phyloP scores from a whole-genome alignment of 2,888 invertebrate species.

The Dermolepida albohirtum region DNA sequence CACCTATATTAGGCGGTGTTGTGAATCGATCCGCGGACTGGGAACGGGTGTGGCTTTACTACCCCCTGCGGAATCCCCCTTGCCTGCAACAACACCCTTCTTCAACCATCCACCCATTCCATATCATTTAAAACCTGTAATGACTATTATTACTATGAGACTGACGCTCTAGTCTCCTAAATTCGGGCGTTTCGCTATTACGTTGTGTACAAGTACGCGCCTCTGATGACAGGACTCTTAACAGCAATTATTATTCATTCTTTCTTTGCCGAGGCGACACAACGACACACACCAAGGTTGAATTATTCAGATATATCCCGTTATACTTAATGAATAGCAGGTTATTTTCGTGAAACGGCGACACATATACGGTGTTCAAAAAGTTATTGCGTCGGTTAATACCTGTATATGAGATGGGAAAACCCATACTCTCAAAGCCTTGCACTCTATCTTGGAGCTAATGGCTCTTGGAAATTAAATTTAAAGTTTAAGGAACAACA shows the following conservation, averaged over 20 bases:
- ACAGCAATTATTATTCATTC: constrained; percentile 12
- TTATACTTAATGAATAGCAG: too few species aligned
- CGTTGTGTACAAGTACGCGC: too few species aligned
- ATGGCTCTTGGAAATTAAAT: too few species aligned
- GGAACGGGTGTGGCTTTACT: constrained; percentile 46
- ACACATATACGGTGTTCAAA: too few species aligned
- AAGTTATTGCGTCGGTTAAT: too few species aligned
- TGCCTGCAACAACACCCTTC: constrained; percentile 41
- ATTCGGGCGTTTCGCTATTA: too few species aligned
- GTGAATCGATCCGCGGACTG: constrained; percentile 47
- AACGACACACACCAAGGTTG: constrained; percentile 1
- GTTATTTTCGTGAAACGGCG: too few species aligned
- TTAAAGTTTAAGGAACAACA: too few species aligned
- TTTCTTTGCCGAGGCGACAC: constrained; percentile 12
- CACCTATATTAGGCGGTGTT: constrained; percentile 48
- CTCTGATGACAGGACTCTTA: constrained; percentile 26
- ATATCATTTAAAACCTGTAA: constrained; percentile 39
- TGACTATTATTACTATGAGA: constrained; percentile 33
- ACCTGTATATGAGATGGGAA: too few species aligned
- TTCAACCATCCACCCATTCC: constrained; percentile 37
- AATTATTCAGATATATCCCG: too few species aligned
- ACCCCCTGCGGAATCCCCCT: constrained; percentile 43
- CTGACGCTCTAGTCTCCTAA: neutral
- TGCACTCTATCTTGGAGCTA: too few species aligned
- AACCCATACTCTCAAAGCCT: too few species aligned